Evolutionary conservation across 2,113 vertebrate species (phyloP).

Genomic region (Periophthalmus modestus): DNA sequence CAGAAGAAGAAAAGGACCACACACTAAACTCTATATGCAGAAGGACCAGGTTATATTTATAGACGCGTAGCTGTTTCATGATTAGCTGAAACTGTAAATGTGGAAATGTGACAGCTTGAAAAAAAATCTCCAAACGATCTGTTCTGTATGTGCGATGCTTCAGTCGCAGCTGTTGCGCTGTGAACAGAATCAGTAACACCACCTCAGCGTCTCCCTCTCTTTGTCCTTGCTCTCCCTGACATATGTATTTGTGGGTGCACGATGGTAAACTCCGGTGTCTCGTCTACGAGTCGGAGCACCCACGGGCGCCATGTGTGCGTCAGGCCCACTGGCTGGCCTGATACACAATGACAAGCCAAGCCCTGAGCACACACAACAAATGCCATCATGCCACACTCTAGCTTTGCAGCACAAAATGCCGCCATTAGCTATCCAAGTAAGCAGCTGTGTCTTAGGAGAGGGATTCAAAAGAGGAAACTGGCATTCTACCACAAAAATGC

Average conservation of each 20-base stretch:
- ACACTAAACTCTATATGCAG: neutral
- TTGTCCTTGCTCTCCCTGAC: slow-evolving; percentile 1
- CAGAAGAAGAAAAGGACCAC: neutral
- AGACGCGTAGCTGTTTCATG: neutral
- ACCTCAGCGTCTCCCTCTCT: slow-evolving; percentile 8
- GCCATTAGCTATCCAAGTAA: slow-evolving; percentile 47
- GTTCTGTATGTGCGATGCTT: slow-evolving; percentile 5
- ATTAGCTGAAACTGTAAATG: neutral
- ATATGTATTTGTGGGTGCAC: slow-evolving; percentile 31
- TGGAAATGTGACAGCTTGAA: slow-evolving; percentile 2
- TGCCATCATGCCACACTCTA: slow-evolving; percentile 57
- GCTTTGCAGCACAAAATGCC: slow-evolving; percentile 37
- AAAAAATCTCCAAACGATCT: neutral
- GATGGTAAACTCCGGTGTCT: slow-evolving; percentile 47
- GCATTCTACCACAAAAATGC: slow-evolving; percentile 39
- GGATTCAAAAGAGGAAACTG: slow-evolving; percentile 38
- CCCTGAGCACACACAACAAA: slow-evolving; percentile 59
- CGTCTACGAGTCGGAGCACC: slow-evolving; percentile 37
- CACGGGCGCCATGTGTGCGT: slow-evolving; percentile 57
- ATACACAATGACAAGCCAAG: slow-evolving; percentile 62
- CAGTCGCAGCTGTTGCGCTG: slow-evolving; percentile 19
- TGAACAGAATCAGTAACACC: slow-evolving; percentile 25
- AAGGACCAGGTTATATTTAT: neutral
- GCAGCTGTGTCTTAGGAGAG: slow-evolving; percentile 48
- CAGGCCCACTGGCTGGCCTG: slow-evolving; percentile 55